Evolutionary conservation across 2,797 vertebrate genomes (phyloP).

Genomic region (Crenuchus spilurus): DNA sequence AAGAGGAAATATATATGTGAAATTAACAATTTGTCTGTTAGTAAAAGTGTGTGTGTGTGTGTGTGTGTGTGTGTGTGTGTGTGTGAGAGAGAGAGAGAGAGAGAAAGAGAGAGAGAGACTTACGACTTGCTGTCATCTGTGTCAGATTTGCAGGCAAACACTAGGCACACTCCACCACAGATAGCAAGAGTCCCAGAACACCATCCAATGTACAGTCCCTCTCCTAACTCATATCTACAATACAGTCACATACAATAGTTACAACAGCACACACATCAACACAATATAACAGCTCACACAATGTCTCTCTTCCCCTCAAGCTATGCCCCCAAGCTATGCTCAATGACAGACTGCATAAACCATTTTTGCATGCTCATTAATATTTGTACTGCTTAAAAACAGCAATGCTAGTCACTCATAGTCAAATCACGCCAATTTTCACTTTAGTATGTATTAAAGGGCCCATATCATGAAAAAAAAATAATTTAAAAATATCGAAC

Average conservation of each 20-base stretch:
- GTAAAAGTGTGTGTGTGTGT: neutral
- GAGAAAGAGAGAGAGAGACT: slow-evolving; percentile 53
- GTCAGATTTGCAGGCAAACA: slow-evolving; percentile 73
- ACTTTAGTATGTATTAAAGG: too few species aligned
- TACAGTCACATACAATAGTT: slow-evolving; percentile 6
- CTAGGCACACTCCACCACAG: slow-evolving; percentile 72
- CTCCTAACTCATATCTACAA: slow-evolving; percentile 87
- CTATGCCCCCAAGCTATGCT: neutral
- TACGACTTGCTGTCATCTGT: slow-evolving; percentile 70
- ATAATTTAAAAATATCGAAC: too few species aligned
- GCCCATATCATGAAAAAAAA: too few species aligned
- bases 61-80: neutral
- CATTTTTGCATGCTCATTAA: too few species aligned
- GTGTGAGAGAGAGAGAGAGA: neutral
- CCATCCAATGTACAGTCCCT: slow-evolving; percentile 91
- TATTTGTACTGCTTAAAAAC: too few species aligned
- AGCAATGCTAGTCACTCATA: too few species aligned
- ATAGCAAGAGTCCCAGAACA: slow-evolving; percentile 82
- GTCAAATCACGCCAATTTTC: too few species aligned
- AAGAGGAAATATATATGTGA: neutral
- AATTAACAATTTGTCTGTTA: too few species aligned
- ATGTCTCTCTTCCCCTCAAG: neutral
- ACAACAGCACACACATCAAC: neutral
- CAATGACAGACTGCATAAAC: neutral
- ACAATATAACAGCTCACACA: neutral